phyloP scores from a whole-genome alignment of 2,888 invertebrate species.

The Xanthorhoe designata region DNA sequence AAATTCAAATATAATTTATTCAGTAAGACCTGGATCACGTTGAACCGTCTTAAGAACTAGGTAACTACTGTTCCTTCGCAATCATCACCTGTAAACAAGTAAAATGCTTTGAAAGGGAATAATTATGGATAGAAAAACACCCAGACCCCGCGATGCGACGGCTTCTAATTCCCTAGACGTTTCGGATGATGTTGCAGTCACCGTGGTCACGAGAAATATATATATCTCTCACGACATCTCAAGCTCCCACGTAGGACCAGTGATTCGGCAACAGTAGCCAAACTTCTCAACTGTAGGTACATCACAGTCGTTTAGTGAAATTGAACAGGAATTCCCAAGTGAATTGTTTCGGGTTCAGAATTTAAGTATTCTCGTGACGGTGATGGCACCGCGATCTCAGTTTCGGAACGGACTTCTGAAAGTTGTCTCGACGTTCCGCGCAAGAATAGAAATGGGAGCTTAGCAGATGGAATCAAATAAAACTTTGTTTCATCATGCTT shows the following conservation, averaged over 20 bases:
- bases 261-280: conserved; percentile 27
- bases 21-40: no score
- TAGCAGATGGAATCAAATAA: conserved; percentile 18
- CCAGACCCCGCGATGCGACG: no score
- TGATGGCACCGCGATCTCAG: conserved; percentile 33
- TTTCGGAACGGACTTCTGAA: conserved; percentile 29
- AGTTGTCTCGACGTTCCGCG: conserved; percentile 19
- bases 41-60: no score
- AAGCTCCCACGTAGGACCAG: conserved; percentile 11
- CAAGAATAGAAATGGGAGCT: conserved; percentile 21
- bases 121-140: no score
- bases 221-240: background rate
- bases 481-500: conserved; percentile 14
- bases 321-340: conserved; percentile 47
- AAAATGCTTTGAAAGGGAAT: no score
- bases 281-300: conserved; percentile 42
- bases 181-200: no score
- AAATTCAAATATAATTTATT: no score
- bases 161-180: no score
- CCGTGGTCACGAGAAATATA: no score
- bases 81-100: no score
- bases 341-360: conserved; percentile 46
- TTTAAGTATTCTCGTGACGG: conserved; percentile 44
- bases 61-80: no score
- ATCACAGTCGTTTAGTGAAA: conserved; percentile 46